Base-by-base conservation (phyloP, 2,797 vertebrate genomes). In the Mormyrops attenuatus region DNA sequence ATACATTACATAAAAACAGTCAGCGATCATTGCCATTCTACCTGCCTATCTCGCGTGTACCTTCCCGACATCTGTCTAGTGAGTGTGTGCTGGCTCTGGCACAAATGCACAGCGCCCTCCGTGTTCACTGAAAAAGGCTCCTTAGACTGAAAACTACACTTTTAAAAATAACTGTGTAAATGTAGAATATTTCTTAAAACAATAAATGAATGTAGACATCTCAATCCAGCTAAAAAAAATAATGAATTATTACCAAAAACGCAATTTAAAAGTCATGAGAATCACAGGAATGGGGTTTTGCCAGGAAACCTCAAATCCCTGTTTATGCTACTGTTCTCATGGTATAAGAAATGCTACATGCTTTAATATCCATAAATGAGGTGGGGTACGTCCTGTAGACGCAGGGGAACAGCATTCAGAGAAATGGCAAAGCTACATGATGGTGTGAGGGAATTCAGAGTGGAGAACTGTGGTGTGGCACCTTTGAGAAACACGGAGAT, bases 401-500 rank as follows among this genome's bases (percentile, higher is more conserved):
- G 41, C 20, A 2, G 5, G 15, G 69, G 13, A 17, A 44, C 34
- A 11, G 26, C 17, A 41, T 34, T 17, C 30, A 60, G 53, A 17
- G 8, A 44, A 3, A 38, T 15, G 69, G 69, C 34, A 8, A 77
- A 38, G 17, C 73, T 77, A 53, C 47, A 20, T 47, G 63, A 30
- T 15, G 26, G 22, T 8, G 22, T 49, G 55, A 20, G 30, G 15
- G 15, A 77, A 26, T 38, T 17, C 55, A 38, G 26, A 57, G 73
- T 44, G 73, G 17, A 80, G 73, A n/a, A 44, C 41, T 13, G 26
- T 3, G 15, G 26, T 11, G 8, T 3, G 8, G 69, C 96, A 99
- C 98, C 98, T 97, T 96, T 98, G 91, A 99, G 93, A 0, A 95
- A 94, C 91, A 99, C 97, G 8, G 97, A 97, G 95, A 99, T 99